Conservation (phyloP, 2,888 invertebrate genomes). For the Eristalis intricaria region DNA sequence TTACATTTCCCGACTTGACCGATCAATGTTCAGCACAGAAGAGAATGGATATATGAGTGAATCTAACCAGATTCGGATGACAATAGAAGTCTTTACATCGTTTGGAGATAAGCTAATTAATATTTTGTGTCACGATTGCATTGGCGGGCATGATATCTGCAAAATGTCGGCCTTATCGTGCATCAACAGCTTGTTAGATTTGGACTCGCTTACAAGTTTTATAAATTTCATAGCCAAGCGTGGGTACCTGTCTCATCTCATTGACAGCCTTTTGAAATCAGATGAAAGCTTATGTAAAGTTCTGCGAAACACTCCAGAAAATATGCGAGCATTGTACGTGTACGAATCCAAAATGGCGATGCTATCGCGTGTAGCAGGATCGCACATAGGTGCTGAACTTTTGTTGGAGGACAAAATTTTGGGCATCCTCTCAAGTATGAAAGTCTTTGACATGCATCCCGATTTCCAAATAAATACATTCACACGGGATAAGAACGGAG, state of each 20-base stretch:
- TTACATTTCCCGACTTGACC: conserved; percentile 87
- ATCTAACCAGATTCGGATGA: conserved; percentile 76
- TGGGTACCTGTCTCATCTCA: conserved; percentile 90
- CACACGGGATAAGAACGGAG: conserved; percentile 74
- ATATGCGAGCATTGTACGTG: conserved; percentile 89
- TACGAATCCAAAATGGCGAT: conserved; percentile 94
- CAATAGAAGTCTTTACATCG: conserved; percentile 85
- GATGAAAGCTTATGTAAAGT: conserved; percentile 86
- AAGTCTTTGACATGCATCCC: conserved; percentile 88
- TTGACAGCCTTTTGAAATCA: conserved; percentile 90
- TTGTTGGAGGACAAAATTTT: conserved; percentile 84
- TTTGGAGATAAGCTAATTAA: conserved; percentile 92
- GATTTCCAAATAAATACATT: conserved; percentile 82
- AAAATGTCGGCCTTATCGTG: conserved; percentile 93
- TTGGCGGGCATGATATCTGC: conserved; percentile 93
- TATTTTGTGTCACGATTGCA: conserved; percentile 92
- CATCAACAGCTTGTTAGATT: conserved; percentile 89
- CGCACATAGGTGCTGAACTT: conserved; percentile 86
- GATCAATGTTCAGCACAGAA: conserved; percentile 80
- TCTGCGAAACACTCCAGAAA: conserved; percentile 86
- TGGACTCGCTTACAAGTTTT: conserved; percentile 87
- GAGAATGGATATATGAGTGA: conserved; percentile 86
- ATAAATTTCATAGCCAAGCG: conserved; percentile 84
- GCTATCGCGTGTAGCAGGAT: conserved; percentile 87
- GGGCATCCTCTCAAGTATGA: conserved; percentile 86